Base-by-base conservation (phyloP, 2,113 vertebrate species). In the Psephotus haematonotus region DNA sequence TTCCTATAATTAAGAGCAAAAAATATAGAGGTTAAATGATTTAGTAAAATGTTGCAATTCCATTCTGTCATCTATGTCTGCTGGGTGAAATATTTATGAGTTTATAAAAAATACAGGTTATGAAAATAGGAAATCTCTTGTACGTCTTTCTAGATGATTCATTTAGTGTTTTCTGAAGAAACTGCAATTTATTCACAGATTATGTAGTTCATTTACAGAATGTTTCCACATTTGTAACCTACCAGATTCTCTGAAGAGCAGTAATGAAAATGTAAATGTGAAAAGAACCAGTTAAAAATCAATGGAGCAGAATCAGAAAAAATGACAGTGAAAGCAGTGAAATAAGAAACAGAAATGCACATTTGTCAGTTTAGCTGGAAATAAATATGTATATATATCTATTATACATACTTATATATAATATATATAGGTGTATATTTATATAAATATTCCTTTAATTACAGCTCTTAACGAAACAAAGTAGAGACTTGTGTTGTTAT, bases 151-250 rank as follows among this genome's bases (percentile, higher is more conserved):
- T 75, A 80, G 79, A 64, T 88, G 79, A 95, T 84, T 96, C 82
- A 93, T 84, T 81, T 77, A 76, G 47, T 77, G 5, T 72, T 96
- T 95, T 95, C 89, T 77, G 46, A 80, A 93, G 86, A 92, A 92
- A 85, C 39, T 60, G n/a, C 57, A 90, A 65, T 90, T 83, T 95
- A 84, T 95, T 96, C 3, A 1, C 13, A 64, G 49, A 59, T 84
- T 90, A 53, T 91, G 60, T 79, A 44, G 52, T 79, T 92, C 44
- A 71, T 85, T 79, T 91, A 80, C 59, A 82, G 43, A 94, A 94
- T 74, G 47, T 77, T 92, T 90, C 52, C 64, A 83, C 43, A 57
- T 83, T 95, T 87, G 69, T 74, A 85, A 90, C 46, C 47, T 82
- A 85, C 24, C 77, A 89, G 28, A 27, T 91, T 68, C 88, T 94